A percentile compares a stretch with the other conserved stretches of the same genome.
Evolutionary conservation across 2,113 vertebrate species (phyloP).

Genomic region (Salvator merianae): DNA sequence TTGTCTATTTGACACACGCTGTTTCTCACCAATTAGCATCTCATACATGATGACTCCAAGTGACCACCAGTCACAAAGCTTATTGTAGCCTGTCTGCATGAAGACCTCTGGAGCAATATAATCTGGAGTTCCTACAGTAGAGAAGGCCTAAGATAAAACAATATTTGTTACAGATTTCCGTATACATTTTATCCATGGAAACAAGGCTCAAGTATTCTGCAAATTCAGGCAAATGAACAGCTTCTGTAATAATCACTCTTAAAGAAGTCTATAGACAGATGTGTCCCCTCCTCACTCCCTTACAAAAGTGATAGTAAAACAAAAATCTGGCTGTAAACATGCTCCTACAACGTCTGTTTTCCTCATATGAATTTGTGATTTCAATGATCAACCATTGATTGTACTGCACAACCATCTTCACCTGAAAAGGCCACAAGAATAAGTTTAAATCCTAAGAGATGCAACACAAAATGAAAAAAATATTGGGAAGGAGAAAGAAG

Average conservation of each 20-base stretch:
- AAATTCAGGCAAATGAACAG: neutral
- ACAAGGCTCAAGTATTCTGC: accelerated
- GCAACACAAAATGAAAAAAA: too few species aligned
- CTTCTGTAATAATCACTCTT: neutral
- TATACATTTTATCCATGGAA: neutral
- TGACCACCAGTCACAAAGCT: slow-evolving; percentile 98
- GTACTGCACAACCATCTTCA: too few species aligned
- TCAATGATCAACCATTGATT: neutral
- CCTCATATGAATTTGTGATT: neutral
- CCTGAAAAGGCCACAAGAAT: too few species aligned
- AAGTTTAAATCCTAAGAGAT: too few species aligned
- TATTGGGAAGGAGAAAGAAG: too few species aligned
- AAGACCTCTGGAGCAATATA: slow-evolving; percentile 98
- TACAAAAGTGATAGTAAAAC: neutral
- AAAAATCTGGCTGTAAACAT: neutral
- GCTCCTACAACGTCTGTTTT: neutral
- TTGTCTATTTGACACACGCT: accelerated
- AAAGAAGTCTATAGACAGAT: slow-evolving; percentile 2
- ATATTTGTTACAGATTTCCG: neutral
- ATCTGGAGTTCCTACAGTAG: slow-evolving; percentile 95
- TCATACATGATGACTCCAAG: slow-evolving; percentile 98
- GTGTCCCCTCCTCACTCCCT: neutral
- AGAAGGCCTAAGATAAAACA: slow-evolving; percentile 86
- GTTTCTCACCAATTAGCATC: slow-evolving; percentile 92
- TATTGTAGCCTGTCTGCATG: slow-evolving; percentile 98